Conservation (phyloP, 2,888 invertebrate species). For the Yponomeuta sedellus region DNA sequence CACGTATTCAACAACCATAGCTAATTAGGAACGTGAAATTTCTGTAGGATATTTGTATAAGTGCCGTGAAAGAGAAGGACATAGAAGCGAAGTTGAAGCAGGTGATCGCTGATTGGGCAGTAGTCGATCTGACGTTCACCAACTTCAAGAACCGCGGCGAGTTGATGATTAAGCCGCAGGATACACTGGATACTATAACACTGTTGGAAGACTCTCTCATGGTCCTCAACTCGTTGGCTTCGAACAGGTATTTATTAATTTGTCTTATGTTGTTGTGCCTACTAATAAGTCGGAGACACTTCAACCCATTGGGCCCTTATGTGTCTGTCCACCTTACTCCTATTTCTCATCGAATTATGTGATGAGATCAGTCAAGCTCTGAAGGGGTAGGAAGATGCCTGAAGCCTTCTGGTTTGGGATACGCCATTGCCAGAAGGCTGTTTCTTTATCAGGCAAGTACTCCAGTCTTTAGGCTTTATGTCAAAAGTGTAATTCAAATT, state of each 20-base stretch:
- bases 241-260: slow-evolving; percentile 79
- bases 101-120: slow-evolving; percentile 87
- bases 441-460: too few species aligned
- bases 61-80: slow-evolving; percentile 92
- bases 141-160: slow-evolving; percentile 90
- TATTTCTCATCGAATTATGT: too few species aligned
- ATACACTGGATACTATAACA: slow-evolving; percentile 86
- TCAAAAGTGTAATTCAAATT: too few species aligned
- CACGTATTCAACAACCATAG: too few species aligned
- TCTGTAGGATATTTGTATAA: slow-evolving; percentile 87
- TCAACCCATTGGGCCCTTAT: too few species aligned
- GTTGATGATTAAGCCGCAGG: slow-evolving; percentile 83
- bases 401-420: too few species aligned
- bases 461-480: too few species aligned
- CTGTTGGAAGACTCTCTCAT: slow-evolving; percentile 90
- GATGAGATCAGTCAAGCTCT: too few species aligned
- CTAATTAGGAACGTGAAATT: neutral
- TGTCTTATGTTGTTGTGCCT: neutral
- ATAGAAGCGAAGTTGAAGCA: slow-evolving; percentile 92
- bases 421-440: too few species aligned
- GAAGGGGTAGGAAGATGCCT: too few species aligned
- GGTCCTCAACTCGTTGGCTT: slow-evolving; percentile 89
- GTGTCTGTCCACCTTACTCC: too few species aligned
- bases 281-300: too few species aligned
- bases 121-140: slow-evolving; percentile 82